A percentile compares a stretch with the other conserved stretches of the same genome.
Evolutionary conservation across 2,888 invertebrate genomes (phyloP).

Genomic region (Cremastinae sp.): DNA sequence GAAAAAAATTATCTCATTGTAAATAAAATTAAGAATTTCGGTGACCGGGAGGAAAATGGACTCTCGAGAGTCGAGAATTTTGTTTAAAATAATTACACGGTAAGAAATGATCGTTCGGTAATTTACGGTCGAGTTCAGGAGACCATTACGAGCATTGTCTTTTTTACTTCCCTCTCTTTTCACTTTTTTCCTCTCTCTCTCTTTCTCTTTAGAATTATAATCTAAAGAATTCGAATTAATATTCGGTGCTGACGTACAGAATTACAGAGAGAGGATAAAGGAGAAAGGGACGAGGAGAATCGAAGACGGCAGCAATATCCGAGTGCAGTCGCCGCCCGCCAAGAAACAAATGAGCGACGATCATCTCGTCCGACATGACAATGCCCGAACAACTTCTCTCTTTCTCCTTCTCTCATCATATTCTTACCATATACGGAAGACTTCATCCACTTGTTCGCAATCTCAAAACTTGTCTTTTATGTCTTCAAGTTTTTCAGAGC

Average conservation of each 20-base stretch:
- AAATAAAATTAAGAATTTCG: too few species aligned
- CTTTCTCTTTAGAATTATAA: conserved; percentile 39
- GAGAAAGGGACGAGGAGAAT: conserved; percentile 11
- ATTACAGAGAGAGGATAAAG: conserved; percentile 69
- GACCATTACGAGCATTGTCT: not conserved
- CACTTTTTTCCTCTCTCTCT: conserved; percentile 17
- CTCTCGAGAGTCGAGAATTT: not conserved
- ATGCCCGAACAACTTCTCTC: conserved; percentile 53
- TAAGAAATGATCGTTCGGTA: too few species aligned
- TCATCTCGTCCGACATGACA: conserved; percentile 72
- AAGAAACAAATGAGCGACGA: conserved; percentile 77
- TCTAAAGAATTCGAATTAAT: conserved; percentile 79
- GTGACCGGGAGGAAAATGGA: too few species aligned
- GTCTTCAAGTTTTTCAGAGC: conserved; percentile 9
- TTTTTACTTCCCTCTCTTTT: not conserved
- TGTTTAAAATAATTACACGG: too few species aligned
- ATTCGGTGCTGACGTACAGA: conserved; percentile 80
- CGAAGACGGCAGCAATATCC: conserved; percentile 37
- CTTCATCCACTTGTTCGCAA: conserved; percentile 52
- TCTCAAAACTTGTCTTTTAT: conserved; percentile 17
- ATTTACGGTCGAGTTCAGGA: not conserved
- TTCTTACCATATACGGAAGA: conserved; percentile 32
- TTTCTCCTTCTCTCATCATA: conserved; percentile 3
- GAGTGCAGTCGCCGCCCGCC: conserved; percentile 68
- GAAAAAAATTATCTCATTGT: conserved; percentile 7